Base-by-base conservation (phyloP, 2,888 invertebrate genomes). In the Elmis aenea region DNA sequence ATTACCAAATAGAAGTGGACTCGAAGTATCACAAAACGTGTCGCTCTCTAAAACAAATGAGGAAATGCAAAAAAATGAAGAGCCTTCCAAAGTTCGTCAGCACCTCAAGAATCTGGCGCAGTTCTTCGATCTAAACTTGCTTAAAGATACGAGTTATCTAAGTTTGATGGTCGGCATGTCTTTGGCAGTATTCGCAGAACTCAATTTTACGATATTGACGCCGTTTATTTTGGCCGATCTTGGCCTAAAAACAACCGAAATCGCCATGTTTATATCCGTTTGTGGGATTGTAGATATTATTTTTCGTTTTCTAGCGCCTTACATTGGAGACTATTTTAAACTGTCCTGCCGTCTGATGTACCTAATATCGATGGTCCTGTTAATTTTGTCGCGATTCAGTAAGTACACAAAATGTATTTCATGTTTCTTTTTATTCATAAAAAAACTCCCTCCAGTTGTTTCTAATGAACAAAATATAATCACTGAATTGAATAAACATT, bases 81-180 rank as follows among this genome's bases (percentile, higher is more conserved):
- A 9, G 10, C 6, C 24, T 5, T 9, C 24, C 11, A n/a, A n/a
- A n/a, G 8, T 4, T 12, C 13, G 10, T 5, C 3, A 10, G 5
- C 5, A 26, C 13, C 3, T 6, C 10, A 11, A 4, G 5, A 26
- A n/a, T n/a, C n/a, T 15, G 11, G 24, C 26, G 24, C 16, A 34
- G 13, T 22, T 22, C 45, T 80, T 81, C 52, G 82, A 82, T 60
- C 63, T 83, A 33, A 75, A 74, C 23, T 66, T 83, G 26, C 58
- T 83, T 6, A 71, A 64, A 40, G 82, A 83, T 62, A 76, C 77
- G 13, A 68, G 76, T 48, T 83, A 79, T 54, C 71, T 81, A 1
- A 81, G 76, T 51, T 76, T 83, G 45, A 70, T 80, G 66, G 38
- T 80, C 26, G 82, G 82, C 14, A 64, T 82, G 55, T 77, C 81